Percentiles rank a stretch among this genome's conserved stretches.
phyloP scores from a whole-genome alignment of 2,797 vertebrate species.

The Scarus forsteni region DNA sequence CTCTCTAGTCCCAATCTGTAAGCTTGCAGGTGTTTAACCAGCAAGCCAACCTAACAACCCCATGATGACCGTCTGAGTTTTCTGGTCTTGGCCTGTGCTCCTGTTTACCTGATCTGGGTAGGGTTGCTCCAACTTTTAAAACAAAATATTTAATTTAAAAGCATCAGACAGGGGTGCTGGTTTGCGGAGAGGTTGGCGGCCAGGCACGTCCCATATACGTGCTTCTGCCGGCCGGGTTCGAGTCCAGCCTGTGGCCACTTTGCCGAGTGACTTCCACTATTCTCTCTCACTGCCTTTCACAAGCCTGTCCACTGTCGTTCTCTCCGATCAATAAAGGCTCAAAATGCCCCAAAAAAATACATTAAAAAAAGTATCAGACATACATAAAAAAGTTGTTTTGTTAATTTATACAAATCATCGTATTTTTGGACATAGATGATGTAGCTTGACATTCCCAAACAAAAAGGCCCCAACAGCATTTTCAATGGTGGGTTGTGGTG shows the following conservation, averaged over 20 bases:
- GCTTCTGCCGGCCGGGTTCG: too few relatives aligned
- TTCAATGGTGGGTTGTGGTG: background rate
- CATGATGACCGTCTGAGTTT: conserved; percentile 9
- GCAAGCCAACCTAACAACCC: conserved; percentile 16
- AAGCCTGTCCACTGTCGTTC: too few relatives aligned
- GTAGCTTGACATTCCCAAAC: background rate
- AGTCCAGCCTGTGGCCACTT: too few relatives aligned
- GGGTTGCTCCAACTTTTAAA: conserved; percentile 5
- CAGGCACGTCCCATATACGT: too few relatives aligned
- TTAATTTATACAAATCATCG: conserved; percentile 6
- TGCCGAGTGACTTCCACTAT: too few relatives aligned
- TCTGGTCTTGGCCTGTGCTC: background rate
- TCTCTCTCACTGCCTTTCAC: too few relatives aligned
- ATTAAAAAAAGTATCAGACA: too few relatives aligned
- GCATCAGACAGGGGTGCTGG: too few relatives aligned
- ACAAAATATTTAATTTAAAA: conserved; percentile 19
- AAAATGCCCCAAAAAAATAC: too few relatives aligned
- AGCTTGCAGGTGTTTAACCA: conserved; percentile 17
- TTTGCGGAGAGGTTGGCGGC: too few relatives aligned
- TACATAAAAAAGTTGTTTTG: too few relatives aligned
- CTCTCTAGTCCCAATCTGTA: conserved; percentile 3
- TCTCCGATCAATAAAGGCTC: too few relatives aligned
- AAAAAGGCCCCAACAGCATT: background rate
- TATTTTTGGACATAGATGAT: background rate
- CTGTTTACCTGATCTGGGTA: conserved; percentile 7